Conservation (phyloP, 2,797 vertebrate species). For the Malurus splendens region DNA sequence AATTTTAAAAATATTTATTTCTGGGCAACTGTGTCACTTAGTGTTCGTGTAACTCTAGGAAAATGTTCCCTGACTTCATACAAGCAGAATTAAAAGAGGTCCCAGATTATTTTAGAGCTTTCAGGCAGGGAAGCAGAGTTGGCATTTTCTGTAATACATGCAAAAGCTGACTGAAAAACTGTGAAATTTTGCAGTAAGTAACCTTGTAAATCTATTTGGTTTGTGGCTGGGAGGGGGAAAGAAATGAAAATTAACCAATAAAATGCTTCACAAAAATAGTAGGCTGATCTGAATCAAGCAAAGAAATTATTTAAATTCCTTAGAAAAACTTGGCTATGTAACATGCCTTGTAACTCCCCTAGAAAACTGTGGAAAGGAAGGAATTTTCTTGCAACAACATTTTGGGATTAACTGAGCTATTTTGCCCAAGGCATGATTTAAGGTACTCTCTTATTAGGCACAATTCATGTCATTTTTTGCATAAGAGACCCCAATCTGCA, state of each 20-base stretch:
- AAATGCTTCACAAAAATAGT: neutral
- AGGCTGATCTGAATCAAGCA: neutral
- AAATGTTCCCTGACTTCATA: neutral
- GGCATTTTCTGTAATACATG: neutral
- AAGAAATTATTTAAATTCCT: neutral
- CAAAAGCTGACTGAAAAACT: neutral
- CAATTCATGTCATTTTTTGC: neutral
- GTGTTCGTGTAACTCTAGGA: neutral
- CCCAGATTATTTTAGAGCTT: neutral
- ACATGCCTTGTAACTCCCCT: neutral
- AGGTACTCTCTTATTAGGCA: slow-evolving; percentile 6
- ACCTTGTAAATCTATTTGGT: neutral
- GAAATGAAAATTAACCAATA: neutral
- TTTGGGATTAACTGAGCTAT: slow-evolving; percentile 13
- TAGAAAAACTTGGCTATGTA: neutral
- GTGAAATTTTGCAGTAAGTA: neutral
- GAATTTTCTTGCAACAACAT: slow-evolving; percentile 38
- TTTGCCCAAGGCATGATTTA: slow-evolving; percentile 13
- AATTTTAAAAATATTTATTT: neutral
- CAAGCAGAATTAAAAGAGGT: neutral
- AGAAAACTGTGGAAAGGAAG: neutral
- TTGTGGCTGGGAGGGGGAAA: neutral
- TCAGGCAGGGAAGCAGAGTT: neutral
- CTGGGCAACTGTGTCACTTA: neutral
- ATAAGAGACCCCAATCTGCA: neutral